phyloP scores from a whole-genome alignment of 1,140 invertebrate genomes.

The Grapholita molesta region DNA sequence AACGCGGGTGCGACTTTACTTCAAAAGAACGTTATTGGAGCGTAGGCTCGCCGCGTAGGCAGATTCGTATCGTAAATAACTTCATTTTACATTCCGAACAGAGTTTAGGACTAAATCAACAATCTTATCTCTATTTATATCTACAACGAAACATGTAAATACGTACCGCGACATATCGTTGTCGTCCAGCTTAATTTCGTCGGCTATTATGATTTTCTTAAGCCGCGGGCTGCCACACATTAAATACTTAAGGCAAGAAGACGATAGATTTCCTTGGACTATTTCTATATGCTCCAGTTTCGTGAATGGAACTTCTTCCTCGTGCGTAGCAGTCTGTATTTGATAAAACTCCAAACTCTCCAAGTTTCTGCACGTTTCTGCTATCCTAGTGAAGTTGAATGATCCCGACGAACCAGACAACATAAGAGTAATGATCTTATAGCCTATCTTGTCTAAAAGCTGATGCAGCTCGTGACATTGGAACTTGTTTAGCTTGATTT shows the following conservation, averaged over 20 bases:
- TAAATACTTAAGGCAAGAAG: slow-evolving; percentile 78
- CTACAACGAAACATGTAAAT: background rate
- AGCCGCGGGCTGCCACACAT: slow-evolving; percentile 79
- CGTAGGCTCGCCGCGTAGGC: background rate
- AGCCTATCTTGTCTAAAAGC: slow-evolving; percentile 78
- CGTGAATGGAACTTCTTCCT: slow-evolving; percentile 79
- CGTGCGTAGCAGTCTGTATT: slow-evolving; percentile 79
- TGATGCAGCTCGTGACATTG: slow-evolving; percentile 79
- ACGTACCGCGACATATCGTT: slow-evolving; percentile 81
- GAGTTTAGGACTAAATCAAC: background rate
- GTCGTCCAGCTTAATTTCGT: slow-evolving; percentile 80
- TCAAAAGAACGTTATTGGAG: background rate
- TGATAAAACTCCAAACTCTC: slow-evolving; percentile 81
- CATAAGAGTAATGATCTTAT: slow-evolving; percentile 79
- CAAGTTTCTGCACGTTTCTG: slow-evolving; percentile 78
- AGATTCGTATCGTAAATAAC: slow-evolving; percentile 1
- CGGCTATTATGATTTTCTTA: slow-evolving; percentile 81
- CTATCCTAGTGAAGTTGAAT: slow-evolving; percentile 80
- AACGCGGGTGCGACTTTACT: background rate
- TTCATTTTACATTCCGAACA: background rate
- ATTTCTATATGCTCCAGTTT: slow-evolving; percentile 81
- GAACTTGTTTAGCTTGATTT: slow-evolving; percentile 81
- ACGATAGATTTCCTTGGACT: slow-evolving; percentile 79
- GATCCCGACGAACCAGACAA: slow-evolving; percentile 79
- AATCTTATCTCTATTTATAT: slow-evolving; percentile 6